These are phyloP conservation scores for Amorpha juglandis DNA, from an alignment of 2,888 invertebrate species.

Conservation along the genomic window DNA sequence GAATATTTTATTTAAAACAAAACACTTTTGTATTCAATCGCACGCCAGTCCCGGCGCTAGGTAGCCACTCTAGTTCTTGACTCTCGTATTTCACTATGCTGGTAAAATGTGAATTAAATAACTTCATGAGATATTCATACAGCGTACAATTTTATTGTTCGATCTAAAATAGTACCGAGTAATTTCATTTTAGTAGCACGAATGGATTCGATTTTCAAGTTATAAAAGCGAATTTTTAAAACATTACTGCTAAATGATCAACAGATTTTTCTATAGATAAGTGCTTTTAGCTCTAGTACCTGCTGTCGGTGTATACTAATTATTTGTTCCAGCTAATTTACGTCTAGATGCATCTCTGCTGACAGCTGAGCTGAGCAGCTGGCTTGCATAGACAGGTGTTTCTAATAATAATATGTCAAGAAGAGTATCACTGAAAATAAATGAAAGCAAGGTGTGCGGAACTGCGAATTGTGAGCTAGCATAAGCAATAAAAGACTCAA, in stretches of 20 bases:
- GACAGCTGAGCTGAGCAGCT: too few relatives aligned
- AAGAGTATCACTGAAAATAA: too few relatives aligned
- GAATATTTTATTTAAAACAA: neutral
- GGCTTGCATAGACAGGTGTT: too few relatives aligned
- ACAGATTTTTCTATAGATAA: neutral
- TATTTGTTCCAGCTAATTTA: too few relatives aligned
- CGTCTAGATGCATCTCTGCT: too few relatives aligned
- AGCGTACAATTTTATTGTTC: neutral
- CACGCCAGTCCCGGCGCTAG: neutral
- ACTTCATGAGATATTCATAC: conserved; percentile 26
- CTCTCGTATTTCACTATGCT: conserved; percentile 1
- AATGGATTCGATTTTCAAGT: neutral
- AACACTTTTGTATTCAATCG: conserved; percentile 6
- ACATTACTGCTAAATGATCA: neutral
- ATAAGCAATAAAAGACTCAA: neutral
- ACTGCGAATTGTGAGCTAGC: too few relatives aligned
- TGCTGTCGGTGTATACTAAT: too few relatives aligned
- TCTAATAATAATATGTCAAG: too few relatives aligned
- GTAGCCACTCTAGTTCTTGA: neutral
- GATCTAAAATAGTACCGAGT: neutral
- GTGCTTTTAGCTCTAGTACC: too few relatives aligned
- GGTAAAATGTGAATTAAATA: conserved; percentile 13
- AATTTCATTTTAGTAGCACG: neutral
- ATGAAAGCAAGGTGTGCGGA: too few relatives aligned
- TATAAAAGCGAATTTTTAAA: neutral